phyloP scores from a whole-genome alignment of 1,140 invertebrate genomes.

The Oreohelix idahoensis region DNA sequence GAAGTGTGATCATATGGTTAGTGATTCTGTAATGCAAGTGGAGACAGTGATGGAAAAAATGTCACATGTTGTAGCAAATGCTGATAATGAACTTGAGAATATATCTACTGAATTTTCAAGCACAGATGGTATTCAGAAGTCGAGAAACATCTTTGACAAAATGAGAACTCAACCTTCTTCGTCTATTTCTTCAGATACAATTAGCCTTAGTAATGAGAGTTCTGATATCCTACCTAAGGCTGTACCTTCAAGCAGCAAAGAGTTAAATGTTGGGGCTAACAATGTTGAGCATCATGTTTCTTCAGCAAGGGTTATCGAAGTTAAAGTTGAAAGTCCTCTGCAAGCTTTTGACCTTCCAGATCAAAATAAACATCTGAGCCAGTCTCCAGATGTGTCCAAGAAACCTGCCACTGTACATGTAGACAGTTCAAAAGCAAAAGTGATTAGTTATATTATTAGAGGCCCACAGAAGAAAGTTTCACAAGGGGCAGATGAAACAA shows the following conservation, averaged over 20 bases:
- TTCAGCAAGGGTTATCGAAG: not conserved
- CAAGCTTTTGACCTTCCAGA: not conserved
- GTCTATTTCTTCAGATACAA: not conserved
- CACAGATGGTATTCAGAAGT: not conserved
- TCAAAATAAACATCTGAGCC: not conserved
- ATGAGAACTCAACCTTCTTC: not conserved
- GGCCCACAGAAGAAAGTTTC: not conserved
- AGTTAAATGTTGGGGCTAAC: not conserved
- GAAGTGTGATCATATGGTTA: not conserved
- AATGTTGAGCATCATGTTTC: not conserved
- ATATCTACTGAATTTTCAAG: not conserved
- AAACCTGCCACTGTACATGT: not conserved
- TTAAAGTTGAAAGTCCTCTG: not conserved
- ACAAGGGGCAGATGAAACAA: not conserved
- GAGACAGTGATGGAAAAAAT: not conserved
- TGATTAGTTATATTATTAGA: not conserved
- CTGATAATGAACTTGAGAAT: not conserved
- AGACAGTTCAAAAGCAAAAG: not conserved
- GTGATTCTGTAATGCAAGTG: not conserved
- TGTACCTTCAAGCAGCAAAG: not conserved
- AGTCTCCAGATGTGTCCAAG: not conserved
- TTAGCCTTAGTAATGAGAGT: not conserved
- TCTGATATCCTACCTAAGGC: not conserved
- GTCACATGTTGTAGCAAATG: not conserved
- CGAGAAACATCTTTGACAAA: constrained; percentile 4